Evolutionary conservation across 2,113 vertebrate species (phyloP), one percentile per base, ranked within the genome.

Genomic region (Cyanistes caeruleus): DNA sequence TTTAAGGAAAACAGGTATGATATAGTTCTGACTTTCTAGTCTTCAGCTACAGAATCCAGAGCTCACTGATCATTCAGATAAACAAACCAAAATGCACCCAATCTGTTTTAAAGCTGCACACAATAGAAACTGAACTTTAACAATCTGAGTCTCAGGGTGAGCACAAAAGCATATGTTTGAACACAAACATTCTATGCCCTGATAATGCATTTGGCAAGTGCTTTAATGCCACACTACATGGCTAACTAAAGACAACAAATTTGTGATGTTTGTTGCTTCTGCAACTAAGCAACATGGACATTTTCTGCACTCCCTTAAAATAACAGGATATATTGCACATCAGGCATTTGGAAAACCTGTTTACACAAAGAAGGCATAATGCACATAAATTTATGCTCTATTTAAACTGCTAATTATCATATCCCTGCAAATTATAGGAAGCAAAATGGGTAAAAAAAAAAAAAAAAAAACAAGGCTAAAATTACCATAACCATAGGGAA

Each of bases 231-330:
- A 79, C 33, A 14, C 19, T 52, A 39, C 70, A 83, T 15, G 49
- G 59, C 63, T 92, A 89, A 81, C 48, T 31, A 92, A 76, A 79
- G 84, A 64, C 33, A 93, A 75, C 56, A 89, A 80, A 78, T 49
- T 70, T 62, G 33, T 70, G 69, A 31, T 89, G 33, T 69, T 94
- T 92, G 92, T 65, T 90, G 58, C 89, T 93, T 89, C 87, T 89
- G 53, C 62, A 93, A 83, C 58, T 41, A 90, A 95, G 75, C 63
- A 83, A 91, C 52, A 39, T 19, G 35, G 84, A 65, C 15, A 10
- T 87, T 91, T 90, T 83, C 56, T 86, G 35, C n/a, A 55, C 44
- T 52, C 51, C 72, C 56, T 82, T 67, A 87, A 72, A 72, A 43
- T 75, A 83, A 53, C 46, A 87, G 65, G 90, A 93, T 79, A 58